These are phyloP conservation scores for Neoniphon sammara DNA, from an alignment of 2,797 vertebrate genomes.

Conservation along the genomic window DNA sequence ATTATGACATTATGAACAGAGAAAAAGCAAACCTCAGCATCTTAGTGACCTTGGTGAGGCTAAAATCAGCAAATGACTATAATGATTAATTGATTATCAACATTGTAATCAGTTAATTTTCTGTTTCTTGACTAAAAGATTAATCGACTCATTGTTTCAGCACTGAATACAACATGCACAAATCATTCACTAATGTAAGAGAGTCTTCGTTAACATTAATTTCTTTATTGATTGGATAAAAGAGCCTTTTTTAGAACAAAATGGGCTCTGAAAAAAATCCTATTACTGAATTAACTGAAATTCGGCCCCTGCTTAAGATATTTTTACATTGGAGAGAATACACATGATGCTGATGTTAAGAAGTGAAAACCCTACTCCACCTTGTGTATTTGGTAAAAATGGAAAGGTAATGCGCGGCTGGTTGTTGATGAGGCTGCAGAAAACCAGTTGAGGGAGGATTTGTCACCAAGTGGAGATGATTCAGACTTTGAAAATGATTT, in stretches of 20 bases:
- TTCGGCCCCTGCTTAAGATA: neutral
- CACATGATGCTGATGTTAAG: neutral
- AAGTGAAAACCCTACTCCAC: neutral
- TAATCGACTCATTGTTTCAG: no score
- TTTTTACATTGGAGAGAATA: neutral
- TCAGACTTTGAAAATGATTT: constrained; percentile 64
- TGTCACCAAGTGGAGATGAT: constrained; percentile 52
- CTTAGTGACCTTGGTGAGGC: no score
- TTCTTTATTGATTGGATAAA: neutral
- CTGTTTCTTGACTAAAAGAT: no score
- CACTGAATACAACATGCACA: neutral
- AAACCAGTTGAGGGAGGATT: constrained; percentile 60
- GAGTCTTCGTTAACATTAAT: neutral
- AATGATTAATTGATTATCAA: no score
- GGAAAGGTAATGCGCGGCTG: constrained; percentile 9
- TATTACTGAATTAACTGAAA: neutral
- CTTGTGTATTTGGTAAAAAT: neutral
- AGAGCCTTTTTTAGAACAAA: neutral
- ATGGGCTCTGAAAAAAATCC: neutral
- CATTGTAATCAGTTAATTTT: no score
- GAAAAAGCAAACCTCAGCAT: no score
- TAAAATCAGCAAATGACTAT: no score
- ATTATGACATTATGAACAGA: no score
- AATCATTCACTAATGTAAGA: neutral
- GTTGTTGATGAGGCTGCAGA: constrained; percentile 10